Base-by-base conservation (phyloP, 2,113 vertebrate genomes). In the Leptosomus discolor region DNA sequence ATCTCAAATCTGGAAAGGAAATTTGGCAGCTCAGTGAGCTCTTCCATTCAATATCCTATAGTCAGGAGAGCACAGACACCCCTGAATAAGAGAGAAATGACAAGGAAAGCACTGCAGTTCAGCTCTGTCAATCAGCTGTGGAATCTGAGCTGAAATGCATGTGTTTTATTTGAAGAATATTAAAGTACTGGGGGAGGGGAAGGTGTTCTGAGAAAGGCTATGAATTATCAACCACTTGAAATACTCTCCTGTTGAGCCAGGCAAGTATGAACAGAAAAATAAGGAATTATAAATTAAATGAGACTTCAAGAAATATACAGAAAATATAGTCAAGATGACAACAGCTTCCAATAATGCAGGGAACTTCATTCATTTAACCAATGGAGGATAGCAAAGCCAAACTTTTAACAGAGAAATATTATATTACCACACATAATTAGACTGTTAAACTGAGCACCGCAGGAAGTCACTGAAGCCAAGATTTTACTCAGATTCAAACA, bases 381-480 rank as follows among this genome's bases (percentile, higher is more conserved):
- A 82, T 50, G 57, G 67, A 92, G 46, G n/a, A 71, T 2, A 87
- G 79, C 56, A 86, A 83, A 92, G 85, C 61, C 73, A 96, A 91
- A 41, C 36, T 70, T 85, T 57, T 83, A 95, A 95, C 92, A 94
- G 68, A 80, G 92, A 88, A 94, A 97, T 96, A 82, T n/a, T 93
- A 45, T 63, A 88, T 64, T 71, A 75, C 82, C 80, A 81, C 57
- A 91, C 79, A 51, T 84, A 88, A 90, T 70, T 50, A 64, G 60
- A 78, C 80, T 84, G 37, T 91, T 83, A 81, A 92, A 89, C 24
- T 67, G 79, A 48, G 36, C 53, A 69, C 39, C 65, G 91, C 77
- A 85, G 92, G 93, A 96, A 96, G 69, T 45, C 65, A 90, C 22
- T 34, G 56, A 93, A 94, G 90, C 94, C 94, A 97, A 96, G 90